Percentiles rank a stretch among this genome's conserved stretches.
Conservation (phyloP, 2,888 invertebrate genomes). For the Drosophila prolongata region DNA sequence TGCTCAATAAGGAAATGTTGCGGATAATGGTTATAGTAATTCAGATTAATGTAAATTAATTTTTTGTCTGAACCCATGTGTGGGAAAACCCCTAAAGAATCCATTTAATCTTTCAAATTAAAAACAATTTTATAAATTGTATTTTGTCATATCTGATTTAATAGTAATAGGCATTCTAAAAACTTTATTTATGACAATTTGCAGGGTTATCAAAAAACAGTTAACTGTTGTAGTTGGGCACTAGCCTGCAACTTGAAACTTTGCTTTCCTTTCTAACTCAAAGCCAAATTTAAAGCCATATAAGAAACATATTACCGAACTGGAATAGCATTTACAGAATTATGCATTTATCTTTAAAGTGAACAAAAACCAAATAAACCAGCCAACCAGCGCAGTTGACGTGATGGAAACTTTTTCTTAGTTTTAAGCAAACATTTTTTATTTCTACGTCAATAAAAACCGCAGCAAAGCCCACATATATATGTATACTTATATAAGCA, state of each 20-base stretch:
- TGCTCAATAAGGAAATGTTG: conserved; percentile 19
- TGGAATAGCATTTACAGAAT: conserved; percentile 59
- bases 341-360: conserved; percentile 62
- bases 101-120: conserved; percentile 2
- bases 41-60: background rate
- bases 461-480: conserved; percentile 39
- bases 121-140: background rate
- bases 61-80: conserved; percentile 1
- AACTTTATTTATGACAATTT: conserved; percentile 1
- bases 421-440: conserved; percentile 55
- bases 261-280: conserved; percentile 29
- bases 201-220: conserved; percentile 30
- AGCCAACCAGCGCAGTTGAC: conserved; percentile 37
- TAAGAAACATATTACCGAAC: conserved; percentile 35
- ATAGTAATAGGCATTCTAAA: too few relatives aligned
- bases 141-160: too few relatives aligned
- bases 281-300: conserved; percentile 52
- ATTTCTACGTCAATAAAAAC: conserved; percentile 39
- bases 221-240: conserved; percentile 32
- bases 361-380: conserved; percentile 25
- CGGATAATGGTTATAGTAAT: background rate
- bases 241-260: conserved; percentile 27
- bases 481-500: conserved; percentile 51
- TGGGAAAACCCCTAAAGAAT: background rate
- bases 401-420: conserved; percentile 61